Evolutionary conservation across 2,888 invertebrate genomes (phyloP), one percentile per base, ranked within the genome.

Genomic region (Limenitis camilla): DNA sequence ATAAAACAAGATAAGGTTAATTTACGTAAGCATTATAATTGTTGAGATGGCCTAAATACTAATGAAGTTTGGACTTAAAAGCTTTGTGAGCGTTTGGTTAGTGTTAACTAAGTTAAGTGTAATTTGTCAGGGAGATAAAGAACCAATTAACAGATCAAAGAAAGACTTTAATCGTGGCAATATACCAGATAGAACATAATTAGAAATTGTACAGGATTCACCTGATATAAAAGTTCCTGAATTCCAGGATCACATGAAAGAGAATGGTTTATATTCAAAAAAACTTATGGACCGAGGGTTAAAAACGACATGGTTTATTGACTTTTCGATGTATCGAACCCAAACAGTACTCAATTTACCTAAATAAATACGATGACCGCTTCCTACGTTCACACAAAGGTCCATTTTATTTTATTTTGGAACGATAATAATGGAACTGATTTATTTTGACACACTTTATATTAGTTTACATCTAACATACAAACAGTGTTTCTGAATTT

Each of bases 1-100:
- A 63, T 64, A 63, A 62, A 53, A 53, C 50, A 49, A 59, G 61
- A 60, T 62, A 64, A 55, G 54, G 45, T 54, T 64, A 62, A 62
- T 65, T 64, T 64, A 65, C 61, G 58, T 33, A 44, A 41, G 49
- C 52, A 49, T 56, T 61, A 56, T 62, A 61, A 61, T 55, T 59
- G 60, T 61, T 61, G 52, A 56, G 57, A 53, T 55, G 54, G 54
- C 57, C 61, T 56, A 53, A 58, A 61, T 49, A 58, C 55, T 55
- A 53, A 56, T 59, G 56, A 56, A 54, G 46, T 56, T 49, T 46
- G 27, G 31, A 45, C 48, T 44, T 51, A 42, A 49, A 45, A 45
- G 30, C 36, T 45, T 38, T 38, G 38, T 45, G 30, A 38, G 19
- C 29, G 7, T 11, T 49, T 36, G 48, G 10, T 42, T 28, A 35